Percentiles rank a stretch among this genome's conserved stretches.
phyloP scores from a whole-genome alignment of 2,797 vertebrate genomes.

The Chromis chromis region DNA sequence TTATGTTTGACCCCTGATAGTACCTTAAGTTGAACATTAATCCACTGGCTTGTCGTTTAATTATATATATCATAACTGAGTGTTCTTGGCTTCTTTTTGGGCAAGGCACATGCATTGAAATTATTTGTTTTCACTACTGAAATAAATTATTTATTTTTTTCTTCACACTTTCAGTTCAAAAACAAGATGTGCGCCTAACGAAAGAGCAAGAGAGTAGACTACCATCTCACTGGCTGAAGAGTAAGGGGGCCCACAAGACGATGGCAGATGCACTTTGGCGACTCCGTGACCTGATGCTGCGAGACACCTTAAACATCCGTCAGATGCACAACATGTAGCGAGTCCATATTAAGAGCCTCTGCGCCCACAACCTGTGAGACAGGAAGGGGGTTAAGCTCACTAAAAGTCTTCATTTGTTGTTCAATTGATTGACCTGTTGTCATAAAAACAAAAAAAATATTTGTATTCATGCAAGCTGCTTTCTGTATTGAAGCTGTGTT shows the following conservation, averaged over 20 bases:
- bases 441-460: constrained; percentile 45
- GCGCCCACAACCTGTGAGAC: constrained; percentile 71
- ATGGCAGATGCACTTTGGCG: constrained; percentile 99
- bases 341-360: constrained; percentile 71
- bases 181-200: constrained; percentile 94
- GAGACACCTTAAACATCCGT: constrained; percentile 95
- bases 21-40: not conserved
- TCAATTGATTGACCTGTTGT: constrained; percentile 42
- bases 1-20: not conserved
- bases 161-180: constrained; percentile 86
- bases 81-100: not conserved
- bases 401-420: constrained; percentile 65
- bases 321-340: constrained; percentile 93
- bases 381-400: constrained; percentile 69
- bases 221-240: constrained; percentile 98
- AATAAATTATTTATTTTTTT: not conserved
- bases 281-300: constrained; percentile 96
- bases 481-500: constrained; percentile 60
- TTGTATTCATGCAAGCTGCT: constrained; percentile 62
- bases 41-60: not conserved
- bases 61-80: not conserved
- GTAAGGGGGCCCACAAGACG: constrained; percentile 97
- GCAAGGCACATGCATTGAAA: not conserved
- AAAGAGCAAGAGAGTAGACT: constrained; percentile 98
- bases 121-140: not conserved